Percentiles rank a stretch among this genome's conserved stretches.
phyloP scores from a whole-genome alignment of 92 coral and sea anemone genomes.

The Palythoa grandiflora region DNA sequence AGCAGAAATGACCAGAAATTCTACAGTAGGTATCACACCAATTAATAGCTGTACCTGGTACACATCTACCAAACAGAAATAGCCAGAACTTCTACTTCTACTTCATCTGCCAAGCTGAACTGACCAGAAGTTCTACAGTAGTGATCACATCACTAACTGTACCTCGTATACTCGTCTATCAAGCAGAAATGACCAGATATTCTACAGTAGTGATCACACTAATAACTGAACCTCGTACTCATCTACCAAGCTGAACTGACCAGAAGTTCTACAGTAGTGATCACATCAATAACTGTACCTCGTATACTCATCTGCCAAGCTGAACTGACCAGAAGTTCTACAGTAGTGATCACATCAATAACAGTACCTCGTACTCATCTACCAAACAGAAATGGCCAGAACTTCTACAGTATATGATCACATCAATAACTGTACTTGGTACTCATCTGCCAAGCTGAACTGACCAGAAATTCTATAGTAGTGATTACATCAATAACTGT shows the following conservation, averaged over 20 bases:
- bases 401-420: slow-evolving; percentile 3
- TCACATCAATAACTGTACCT: slow-evolving; percentile 35
- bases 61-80: too few relatives aligned
- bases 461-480: slow-evolving; percentile 17
- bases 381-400: neutral
- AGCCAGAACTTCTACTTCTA: too few relatives aligned
- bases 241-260: neutral
- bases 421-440: slow-evolving; percentile 3
- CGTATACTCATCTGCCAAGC: neutral
- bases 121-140: too few relatives aligned
- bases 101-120: too few relatives aligned
- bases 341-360: slow-evolving; percentile 34
- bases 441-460: neutral
- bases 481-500: slow-evolving; percentile 1
- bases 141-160: too few relatives aligned
- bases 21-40: neutral
- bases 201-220: slow-evolving; percentile 7
- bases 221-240: too few relatives aligned
- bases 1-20: too few relatives aligned
- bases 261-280: slow-evolving; percentile 38
- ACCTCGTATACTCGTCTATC: too few relatives aligned
- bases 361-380: neutral
- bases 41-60: neutral
- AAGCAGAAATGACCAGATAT: too few relatives aligned
- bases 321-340: neutral